Conservation (phyloP, 2,888 invertebrate species). For the Dryadula phaetusa region DNA sequence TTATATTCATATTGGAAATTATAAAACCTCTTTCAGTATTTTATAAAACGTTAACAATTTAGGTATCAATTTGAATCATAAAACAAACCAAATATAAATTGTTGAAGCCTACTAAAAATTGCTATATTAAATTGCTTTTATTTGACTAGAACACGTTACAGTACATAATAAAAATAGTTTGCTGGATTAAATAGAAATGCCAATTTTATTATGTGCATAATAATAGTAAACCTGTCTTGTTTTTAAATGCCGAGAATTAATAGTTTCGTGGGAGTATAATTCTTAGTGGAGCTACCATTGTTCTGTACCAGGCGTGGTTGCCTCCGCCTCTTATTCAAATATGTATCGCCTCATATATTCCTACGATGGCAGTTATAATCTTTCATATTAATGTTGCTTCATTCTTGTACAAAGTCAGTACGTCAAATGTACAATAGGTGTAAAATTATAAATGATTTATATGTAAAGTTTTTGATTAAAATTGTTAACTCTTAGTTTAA, state of each 20-base stretch:
- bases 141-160: slow-evolving; percentile 1
- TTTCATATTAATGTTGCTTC: neutral
- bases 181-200: slow-evolving; percentile 7
- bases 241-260: slow-evolving; percentile 10
- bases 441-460: neutral
- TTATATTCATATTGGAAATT: too few species aligned
- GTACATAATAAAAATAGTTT: neutral
- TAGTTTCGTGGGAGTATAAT: slow-evolving; percentile 29
- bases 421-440: slow-evolving; percentile 4
- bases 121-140: slow-evolving; percentile 8
- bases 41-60: neutral
- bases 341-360: slow-evolving; percentile 19
- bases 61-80: neutral
- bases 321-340: slow-evolving; percentile 30
- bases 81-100: neutral
- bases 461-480: neutral
- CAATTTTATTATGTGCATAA: slow-evolving; percentile 21
- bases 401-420: neutral
- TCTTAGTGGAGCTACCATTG: slow-evolving; percentile 27
- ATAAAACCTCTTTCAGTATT: too few species aligned
- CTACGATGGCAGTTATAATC: neutral
- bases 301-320: slow-evolving; percentile 30
- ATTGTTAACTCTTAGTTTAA: too few species aligned
- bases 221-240: slow-evolving; percentile 3
- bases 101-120: neutral